Base-by-base conservation (phyloP, 2,797 vertebrate genomes). In the Gila robusta region DNA sequence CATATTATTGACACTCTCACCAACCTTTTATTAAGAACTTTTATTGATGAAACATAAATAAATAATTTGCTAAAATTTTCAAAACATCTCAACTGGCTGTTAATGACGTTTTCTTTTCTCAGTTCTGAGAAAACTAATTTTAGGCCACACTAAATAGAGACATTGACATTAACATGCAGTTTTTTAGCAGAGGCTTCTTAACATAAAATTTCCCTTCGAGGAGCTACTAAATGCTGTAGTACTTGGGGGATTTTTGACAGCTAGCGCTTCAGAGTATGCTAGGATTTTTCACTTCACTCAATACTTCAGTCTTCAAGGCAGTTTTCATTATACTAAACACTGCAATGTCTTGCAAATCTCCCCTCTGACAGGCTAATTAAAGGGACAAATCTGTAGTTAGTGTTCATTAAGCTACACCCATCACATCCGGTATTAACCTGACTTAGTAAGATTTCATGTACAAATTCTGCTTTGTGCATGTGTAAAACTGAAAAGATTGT, bases 241-340 rank as follows among this genome's bases (percentile, higher is more conserved):
- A 9, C 28, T 76, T 6, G 26, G 21, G n/a, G 23, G 67, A 39
- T n/a, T 47, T 56, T 69, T 59, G n/a, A 59, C 17, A 10, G 17
- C 37, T 64, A 21, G 5, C 9, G 69, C 12, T 23, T 67, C 49
- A 44, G 11, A 41, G 23, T 37, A 39, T 37, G 5, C 32, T 78
- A 16, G 6, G 73, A 69, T 70, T 76, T 66, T 83, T 74, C 8
- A 74, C 12, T 64, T 74, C 8, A 32, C 19, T 74, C 37, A 70
- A 4, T 26, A 16, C 28, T 62, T 72, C 8, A 47, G 70, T 62
- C 39, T 82, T 81, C 26, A 81, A 62, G 49, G 17, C 17, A 74
- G 19, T 64, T 83, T 83, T 74, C 5, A 74, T 74, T 73, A 49
- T 39, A 70, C 79, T 16, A 28, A 80, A 47, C 79, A 35, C 41